These are phyloP conservation scores for Apteryx mantelli DNA, from an alignment of 2,113 vertebrate genomes.

Conservation along the genomic window DNA sequence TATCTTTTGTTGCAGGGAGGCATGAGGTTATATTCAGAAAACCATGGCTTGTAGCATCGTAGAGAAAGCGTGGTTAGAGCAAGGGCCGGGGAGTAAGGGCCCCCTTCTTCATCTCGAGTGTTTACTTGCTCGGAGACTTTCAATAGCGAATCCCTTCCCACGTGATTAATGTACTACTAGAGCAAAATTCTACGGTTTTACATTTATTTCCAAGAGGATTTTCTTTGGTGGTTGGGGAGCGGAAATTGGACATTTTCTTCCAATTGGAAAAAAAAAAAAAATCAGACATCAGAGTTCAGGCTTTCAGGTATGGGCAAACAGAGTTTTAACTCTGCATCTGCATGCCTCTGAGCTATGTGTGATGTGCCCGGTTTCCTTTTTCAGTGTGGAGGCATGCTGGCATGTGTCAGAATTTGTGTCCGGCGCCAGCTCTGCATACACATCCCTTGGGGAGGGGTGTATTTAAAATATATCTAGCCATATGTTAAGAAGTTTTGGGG, in stretches of 20 bases:
- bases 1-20: not conserved
- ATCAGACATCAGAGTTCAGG: not conserved
- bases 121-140: not conserved
- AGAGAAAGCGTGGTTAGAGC: not conserved
- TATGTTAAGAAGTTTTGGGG: not conserved
- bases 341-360: fast-evolving
- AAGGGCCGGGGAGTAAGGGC: not conserved
- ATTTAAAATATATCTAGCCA: not conserved
- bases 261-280: not conserved
- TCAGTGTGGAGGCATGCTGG: not conserved
- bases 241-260: not conserved
- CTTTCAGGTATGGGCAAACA: not conserved
- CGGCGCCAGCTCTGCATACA: fast-evolving
- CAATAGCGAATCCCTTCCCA: not conserved
- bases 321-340: not conserved
- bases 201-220: not conserved
- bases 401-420: not conserved
- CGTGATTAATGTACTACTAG: not conserved
- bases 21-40: not conserved
- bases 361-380: not conserved
- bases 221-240: not conserved
- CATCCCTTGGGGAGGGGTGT: too few relatives aligned
- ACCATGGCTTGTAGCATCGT: fast-evolving
- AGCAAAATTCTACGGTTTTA: not conserved
- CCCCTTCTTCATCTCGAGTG: not conserved